A percentile compares a stretch with the other conserved stretches of the same genome.
Evolutionary conservation across 2,888 invertebrate species (phyloP).

Genomic region (Epistrophe grossulariae): DNA sequence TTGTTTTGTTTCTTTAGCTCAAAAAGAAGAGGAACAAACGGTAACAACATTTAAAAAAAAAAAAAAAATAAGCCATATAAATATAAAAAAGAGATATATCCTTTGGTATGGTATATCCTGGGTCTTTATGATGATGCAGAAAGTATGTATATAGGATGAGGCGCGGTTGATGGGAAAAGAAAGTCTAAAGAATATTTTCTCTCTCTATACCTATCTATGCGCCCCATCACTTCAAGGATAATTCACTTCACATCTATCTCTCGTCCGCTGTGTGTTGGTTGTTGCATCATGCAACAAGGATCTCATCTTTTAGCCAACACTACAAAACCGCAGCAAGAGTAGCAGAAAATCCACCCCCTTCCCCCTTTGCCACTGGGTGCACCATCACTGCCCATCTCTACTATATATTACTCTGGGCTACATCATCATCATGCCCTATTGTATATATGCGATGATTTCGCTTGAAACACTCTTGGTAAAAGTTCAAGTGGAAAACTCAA

Average conservation of each 20-base stretch:
- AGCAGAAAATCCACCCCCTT: conserved; percentile 17
- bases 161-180: conserved; percentile 5
- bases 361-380: not conserved
- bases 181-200: conserved; percentile 53
- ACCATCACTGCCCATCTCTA: not conserved
- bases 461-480: conserved; percentile 64
- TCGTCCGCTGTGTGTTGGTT: conserved; percentile 38
- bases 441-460: conserved; percentile 38
- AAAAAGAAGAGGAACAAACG: conserved; percentile 55
- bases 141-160: not conserved
- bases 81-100: conserved; percentile 30
- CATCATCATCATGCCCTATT: not conserved
- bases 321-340: conserved; percentile 60
- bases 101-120: conserved; percentile 14
- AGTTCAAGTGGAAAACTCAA: conserved; percentile 71
- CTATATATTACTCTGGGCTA: not conserved
- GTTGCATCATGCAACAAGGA: conserved; percentile 66
- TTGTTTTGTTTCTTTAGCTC: not conserved
- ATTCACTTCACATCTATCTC: conserved; percentile 57
- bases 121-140: too few relatives aligned
- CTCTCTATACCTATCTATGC: conserved; percentile 41
- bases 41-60: conserved; percentile 46
- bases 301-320: conserved; percentile 70
- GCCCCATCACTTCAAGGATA: conserved; percentile 68
- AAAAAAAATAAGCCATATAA: conserved; percentile 52